Conservation (phyloP, 2,113 vertebrate genomes). For the Triplophysa dalaica region DNA sequence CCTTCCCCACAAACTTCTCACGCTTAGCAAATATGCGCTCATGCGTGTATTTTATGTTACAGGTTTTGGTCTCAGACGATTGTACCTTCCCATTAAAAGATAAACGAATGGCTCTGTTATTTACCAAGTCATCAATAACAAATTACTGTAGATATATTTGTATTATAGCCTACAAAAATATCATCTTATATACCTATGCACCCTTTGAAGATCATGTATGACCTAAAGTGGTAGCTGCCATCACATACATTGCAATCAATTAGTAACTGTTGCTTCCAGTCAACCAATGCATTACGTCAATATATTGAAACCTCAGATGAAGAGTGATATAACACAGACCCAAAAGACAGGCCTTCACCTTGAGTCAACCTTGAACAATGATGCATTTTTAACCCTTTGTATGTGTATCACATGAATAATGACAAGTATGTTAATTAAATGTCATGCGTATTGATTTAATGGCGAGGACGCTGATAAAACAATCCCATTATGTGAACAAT, state of each 20-base stretch:
- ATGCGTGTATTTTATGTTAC: not conserved
- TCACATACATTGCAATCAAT: slow-evolving; percentile 61
- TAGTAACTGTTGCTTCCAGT: slow-evolving; percentile 50
- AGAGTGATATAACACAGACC: slow-evolving; percentile 44
- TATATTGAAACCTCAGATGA: slow-evolving; percentile 56
- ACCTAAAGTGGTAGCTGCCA: slow-evolving; percentile 38
- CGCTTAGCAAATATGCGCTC: not conserved
- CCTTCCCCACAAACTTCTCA: not conserved
- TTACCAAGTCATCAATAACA: not conserved
- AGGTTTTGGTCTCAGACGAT: not conserved
- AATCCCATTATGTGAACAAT: not conserved
- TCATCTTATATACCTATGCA: not conserved
- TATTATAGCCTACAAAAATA: no score
- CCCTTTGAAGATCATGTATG: not conserved
- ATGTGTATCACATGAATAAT: slow-evolving; percentile 3
- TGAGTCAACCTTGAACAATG: slow-evolving; percentile 87
- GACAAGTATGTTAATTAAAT: not conserved
- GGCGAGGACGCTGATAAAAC: not conserved
- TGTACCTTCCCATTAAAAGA: not conserved
- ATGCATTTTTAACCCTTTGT: slow-evolving; percentile 90
- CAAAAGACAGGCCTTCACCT: slow-evolving; percentile 77
- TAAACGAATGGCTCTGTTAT: not conserved
- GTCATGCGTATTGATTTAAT: not conserved
- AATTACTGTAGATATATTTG: not conserved
- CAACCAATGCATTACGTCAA: slow-evolving; percentile 56